A percentile compares a stretch with the other conserved stretches of the same genome.
Conservation (phyloP, 1,140 invertebrate genomes). For the Drosophila rufa region DNA sequence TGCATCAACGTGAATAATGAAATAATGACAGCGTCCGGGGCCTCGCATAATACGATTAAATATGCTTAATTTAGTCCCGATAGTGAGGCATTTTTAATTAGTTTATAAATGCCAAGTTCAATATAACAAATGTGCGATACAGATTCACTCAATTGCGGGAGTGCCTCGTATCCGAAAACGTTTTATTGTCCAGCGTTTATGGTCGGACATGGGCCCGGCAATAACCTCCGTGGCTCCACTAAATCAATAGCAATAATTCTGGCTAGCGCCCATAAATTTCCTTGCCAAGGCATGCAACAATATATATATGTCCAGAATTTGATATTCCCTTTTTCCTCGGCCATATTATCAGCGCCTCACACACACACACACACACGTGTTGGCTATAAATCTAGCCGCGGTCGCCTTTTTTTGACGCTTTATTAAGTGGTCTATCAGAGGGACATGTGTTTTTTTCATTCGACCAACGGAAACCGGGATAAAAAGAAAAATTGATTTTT, state of each 20-base stretch:
- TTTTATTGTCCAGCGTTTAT: conserved; percentile 57
- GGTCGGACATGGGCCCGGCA: conserved; percentile 16
- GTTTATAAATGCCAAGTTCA: not conserved
- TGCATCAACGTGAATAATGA: conserved; percentile 8
- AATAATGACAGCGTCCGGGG: not conserved
- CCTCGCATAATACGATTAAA: conserved; percentile 16
- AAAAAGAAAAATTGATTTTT: conserved; percentile 24
- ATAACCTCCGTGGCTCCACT: conserved; percentile 28
- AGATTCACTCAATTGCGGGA: conserved; percentile 6
- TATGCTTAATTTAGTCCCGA: not conserved
- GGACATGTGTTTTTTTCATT: conserved; percentile 38
- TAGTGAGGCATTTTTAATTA: conserved; percentile 19
- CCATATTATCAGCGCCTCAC: conserved; percentile 33
- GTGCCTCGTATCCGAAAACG: conserved; percentile 14
- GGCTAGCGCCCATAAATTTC: conserved; percentile 57
- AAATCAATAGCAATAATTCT: conserved; percentile 79
- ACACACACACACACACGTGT: conserved; percentile 40
- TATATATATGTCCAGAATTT: conserved; percentile 26
- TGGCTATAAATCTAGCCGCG: conserved; percentile 60
- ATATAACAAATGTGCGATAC: not conserved
- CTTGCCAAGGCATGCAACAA: conserved; percentile 31
- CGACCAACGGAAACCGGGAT: not conserved
- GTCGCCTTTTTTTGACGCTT: conserved; percentile 50
- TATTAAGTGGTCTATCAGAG: conserved; percentile 58
- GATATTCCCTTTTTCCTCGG: conserved; percentile 34